Conservation (phyloP, 1,140 invertebrate genomes). For the Macrocentrus cingulum region DNA sequence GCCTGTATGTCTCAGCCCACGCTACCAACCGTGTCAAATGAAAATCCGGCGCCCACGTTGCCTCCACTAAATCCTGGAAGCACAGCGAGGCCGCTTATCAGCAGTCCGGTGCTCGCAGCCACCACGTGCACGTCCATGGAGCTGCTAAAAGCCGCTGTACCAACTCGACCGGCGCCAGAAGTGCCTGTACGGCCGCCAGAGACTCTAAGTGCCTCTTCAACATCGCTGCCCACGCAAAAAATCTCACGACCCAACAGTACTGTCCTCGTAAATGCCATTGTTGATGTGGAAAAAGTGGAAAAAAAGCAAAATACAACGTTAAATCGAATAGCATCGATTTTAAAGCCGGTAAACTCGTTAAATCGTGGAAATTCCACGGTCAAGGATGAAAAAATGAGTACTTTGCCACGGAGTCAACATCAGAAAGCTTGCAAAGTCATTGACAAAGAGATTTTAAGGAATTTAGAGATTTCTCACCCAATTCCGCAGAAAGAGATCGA, state of each 20-base stretch:
- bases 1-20: slow-evolving; percentile 8
- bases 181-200: slow-evolving; percentile 56
- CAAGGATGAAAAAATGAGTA: slow-evolving; percentile 60
- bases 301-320: slow-evolving; percentile 61
- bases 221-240: slow-evolving; percentile 17
- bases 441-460: slow-evolving; percentile 71
- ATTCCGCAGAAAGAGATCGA: slow-evolving; percentile 72
- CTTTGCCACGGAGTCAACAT: slow-evolving; percentile 62
- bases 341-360: slow-evolving; percentile 67
- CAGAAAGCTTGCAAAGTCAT: slow-evolving; percentile 66
- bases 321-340: slow-evolving; percentile 75
- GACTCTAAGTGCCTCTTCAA: slow-evolving; percentile 27
- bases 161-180: slow-evolving; percentile 57
- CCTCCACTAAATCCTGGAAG: slow-evolving; percentile 63
- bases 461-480: slow-evolving; percentile 78
- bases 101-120: slow-evolving; percentile 75
- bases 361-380: slow-evolving; percentile 48
- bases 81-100: slow-evolving; percentile 72
- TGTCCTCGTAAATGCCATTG: slow-evolving; percentile 29
- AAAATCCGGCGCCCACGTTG: slow-evolving; percentile 54
- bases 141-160: slow-evolving; percentile 63
- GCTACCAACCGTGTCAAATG: neutral
- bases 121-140: slow-evolving; percentile 78
- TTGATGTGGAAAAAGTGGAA: slow-evolving; percentile 50
- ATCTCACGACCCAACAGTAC: slow-evolving; percentile 40